Evolutionary conservation across 2,113 vertebrate genomes (phyloP), one percentile per base, ranked within the genome.

Genomic region (Todiramphus chloris): DNA sequence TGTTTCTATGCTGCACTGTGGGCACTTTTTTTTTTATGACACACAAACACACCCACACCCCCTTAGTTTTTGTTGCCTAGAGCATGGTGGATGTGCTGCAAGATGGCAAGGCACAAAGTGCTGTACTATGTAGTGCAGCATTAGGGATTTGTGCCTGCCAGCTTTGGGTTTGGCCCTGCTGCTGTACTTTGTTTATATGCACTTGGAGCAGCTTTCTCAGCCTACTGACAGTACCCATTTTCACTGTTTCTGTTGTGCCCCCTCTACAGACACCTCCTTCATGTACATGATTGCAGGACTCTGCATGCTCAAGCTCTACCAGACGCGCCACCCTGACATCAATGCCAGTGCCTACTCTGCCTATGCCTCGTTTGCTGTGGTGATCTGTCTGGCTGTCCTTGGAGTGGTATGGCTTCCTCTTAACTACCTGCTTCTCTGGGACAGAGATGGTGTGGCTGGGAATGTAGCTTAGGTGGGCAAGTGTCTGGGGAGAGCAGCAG

Each of bases 251-350:
- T 94, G 18, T 87, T 78, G 37, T 96, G 62, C n/a, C 96, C 70
- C 21, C 27, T 91, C 91, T 81, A 10, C 69, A 98, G 98, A 98
- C 53, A 98, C 98, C 31, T 98, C 98, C 89, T 98, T 98, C 97
- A 98, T 98, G 98, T 98, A 98, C 94, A 98, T 98, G 97, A 98
- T 98, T 0, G 98, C 98, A 0, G 98, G 98, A 23, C 97, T 98
- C 13, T 98, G 98, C 93, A 98, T 98, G 98, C 97, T 98, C 70
- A 98, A 98, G 91, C 98, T 98, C 62, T 98, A 98, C 77, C 98
- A 98, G 97, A 98, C 98, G 17, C 98, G 98, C 18, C 98, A 98
- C 72, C 98, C 98, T 0, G 98, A 98, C 95, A 98, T 98, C 97
- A 98, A 98, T 1, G 98, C 98, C 95, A 98, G 98, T 0, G 98